Conservation (phyloP, 2,888 invertebrate genomes). For the Papilio elwesi region DNA sequence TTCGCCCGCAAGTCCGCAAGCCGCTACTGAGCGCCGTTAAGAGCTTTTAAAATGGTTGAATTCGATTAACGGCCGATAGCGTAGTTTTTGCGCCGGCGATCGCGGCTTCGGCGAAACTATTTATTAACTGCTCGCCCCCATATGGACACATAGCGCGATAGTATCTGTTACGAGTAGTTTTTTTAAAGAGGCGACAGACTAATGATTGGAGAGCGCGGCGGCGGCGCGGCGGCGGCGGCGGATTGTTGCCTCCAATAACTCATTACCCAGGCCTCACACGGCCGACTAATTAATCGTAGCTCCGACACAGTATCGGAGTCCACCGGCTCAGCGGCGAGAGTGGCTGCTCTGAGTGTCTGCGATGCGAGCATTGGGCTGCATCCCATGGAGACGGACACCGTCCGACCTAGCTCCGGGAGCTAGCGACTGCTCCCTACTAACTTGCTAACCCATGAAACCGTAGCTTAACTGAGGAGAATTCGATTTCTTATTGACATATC, state of each 20-base stretch:
- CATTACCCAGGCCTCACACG: constrained; percentile 6
- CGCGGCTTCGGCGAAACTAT: constrained; percentile 33
- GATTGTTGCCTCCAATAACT: constrained; percentile 24
- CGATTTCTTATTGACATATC: no score
- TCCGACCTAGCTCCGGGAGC: no score
- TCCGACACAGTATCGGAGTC: background rate
- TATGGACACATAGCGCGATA: constrained; percentile 25
- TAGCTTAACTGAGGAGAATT: no score
- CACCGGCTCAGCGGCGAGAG: background rate
- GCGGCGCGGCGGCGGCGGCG: no score
- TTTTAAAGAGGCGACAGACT: constrained; percentile 30
- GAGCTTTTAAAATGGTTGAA: constrained; percentile 18
- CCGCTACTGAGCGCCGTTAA: background rate
- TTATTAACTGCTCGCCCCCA: constrained; percentile 30
- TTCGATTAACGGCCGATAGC: constrained; percentile 29
- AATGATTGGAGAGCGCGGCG: constrained; percentile 33
- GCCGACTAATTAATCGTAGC: constrained; percentile 12
- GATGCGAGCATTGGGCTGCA: no score
- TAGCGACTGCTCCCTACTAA: no score
- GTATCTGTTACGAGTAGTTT: constrained; percentile 22
- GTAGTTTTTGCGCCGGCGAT: constrained; percentile 16
- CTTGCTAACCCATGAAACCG: no score
- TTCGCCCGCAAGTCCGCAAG: no score
- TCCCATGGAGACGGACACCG: no score
- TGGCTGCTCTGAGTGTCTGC: no score